Conservation (phyloP, 2,888 invertebrate species). For the Ochlodes sylvanus region DNA sequence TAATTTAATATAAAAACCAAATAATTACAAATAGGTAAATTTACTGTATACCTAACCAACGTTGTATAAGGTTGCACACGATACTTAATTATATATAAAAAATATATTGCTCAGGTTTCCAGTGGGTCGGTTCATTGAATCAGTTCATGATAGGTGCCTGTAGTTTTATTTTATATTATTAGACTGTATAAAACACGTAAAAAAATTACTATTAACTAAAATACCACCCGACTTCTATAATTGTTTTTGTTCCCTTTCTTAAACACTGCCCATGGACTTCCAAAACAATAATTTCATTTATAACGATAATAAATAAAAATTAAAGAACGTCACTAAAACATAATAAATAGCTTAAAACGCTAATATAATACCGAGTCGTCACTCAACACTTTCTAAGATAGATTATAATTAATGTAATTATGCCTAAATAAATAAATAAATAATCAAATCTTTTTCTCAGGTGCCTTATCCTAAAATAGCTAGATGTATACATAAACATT, state of each 20-base stretch:
- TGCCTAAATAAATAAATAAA: slow-evolving; percentile 51
- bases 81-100: slow-evolving; percentile 81
- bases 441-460: slow-evolving; percentile 53
- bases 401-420: slow-evolving; percentile 53
- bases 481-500: slow-evolving; percentile 81
- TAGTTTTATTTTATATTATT: slow-evolving; percentile 52
- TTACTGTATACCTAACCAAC: slow-evolving; percentile 74
- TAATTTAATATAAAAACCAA: slow-evolving; percentile 70
- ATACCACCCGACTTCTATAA: slow-evolving; percentile 41
- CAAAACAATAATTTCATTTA: slow-evolving; percentile 21
- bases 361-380: slow-evolving; percentile 43
- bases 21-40: slow-evolving; percentile 75
- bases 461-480: slow-evolving; percentile 62
- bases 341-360: slow-evolving; percentile 41
- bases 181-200: slow-evolving; percentile 51
- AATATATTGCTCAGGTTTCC: slow-evolving; percentile 84
- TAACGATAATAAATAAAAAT: slow-evolving; percentile 29
- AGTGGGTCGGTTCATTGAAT: slow-evolving; percentile 80
- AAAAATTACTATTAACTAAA: slow-evolving; percentile 43
- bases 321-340: slow-evolving; percentile 38
- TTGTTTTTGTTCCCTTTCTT: slow-evolving; percentile 56
- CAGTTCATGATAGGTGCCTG: slow-evolving; percentile 70
- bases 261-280: slow-evolving; percentile 49
- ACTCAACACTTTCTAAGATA: slow-evolving; percentile 40
- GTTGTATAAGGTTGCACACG: slow-evolving; percentile 74